phyloP scores from a whole-genome alignment of 2,888 invertebrate genomes.

The Halocaridina rubra region DNA sequence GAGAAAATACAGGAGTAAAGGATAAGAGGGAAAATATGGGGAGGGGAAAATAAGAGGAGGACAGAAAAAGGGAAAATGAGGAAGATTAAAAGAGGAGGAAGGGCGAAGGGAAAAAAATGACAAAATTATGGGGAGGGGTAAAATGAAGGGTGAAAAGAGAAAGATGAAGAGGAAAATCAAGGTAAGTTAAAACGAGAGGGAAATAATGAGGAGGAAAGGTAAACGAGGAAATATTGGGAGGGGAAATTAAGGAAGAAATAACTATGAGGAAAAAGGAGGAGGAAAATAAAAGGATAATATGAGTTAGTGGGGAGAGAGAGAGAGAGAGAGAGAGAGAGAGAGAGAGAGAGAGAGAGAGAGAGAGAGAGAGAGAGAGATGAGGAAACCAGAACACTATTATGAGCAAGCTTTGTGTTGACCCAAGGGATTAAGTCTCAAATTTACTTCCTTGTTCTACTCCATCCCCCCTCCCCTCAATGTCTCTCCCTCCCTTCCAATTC shows the following conservation, averaged over 20 bases:
- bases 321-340: not conserved
- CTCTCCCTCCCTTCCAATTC: not conserved
- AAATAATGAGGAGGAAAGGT: too few species aligned
- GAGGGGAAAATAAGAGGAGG: not conserved
- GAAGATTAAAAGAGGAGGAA: not conserved
- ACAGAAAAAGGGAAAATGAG: not conserved
- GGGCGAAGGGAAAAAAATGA: too few species aligned
- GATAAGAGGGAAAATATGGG: not conserved
- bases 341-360: not conserved
- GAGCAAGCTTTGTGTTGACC: not conserved
- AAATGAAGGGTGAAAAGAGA: too few species aligned
- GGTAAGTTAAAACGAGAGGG: too few species aligned
- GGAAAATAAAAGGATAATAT: not conserved
- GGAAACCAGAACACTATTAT: not conserved
- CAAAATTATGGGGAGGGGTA: too few species aligned
- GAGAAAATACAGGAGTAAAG: not conserved
- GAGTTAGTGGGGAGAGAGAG: not conserved
- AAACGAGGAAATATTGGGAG: not conserved
- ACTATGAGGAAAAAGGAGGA: not conserved
- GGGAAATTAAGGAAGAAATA: too few species aligned
- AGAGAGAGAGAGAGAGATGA: not conserved
- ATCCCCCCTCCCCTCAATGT: not conserved
- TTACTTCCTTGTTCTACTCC: not conserved
- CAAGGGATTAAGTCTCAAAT: not conserved
- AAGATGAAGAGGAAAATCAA: too few species aligned